Conservation (phyloP, 1,140 invertebrate genomes). For the Cotesia chilonis region DNA sequence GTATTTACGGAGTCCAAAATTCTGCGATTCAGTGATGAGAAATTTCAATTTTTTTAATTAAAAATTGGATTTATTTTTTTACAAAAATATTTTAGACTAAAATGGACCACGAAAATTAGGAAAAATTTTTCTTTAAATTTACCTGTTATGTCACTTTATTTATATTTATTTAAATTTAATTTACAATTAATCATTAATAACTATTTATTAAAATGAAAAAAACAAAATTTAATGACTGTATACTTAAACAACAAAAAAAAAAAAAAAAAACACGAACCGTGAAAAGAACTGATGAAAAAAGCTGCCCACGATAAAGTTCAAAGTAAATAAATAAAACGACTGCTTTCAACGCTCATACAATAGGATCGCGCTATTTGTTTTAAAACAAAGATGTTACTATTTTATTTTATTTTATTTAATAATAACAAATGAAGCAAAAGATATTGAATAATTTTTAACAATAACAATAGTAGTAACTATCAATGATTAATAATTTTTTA, state of each 20-base stretch:
- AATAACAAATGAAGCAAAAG: background rate
- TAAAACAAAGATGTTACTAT: conserved; percentile 14
- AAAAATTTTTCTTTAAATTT: too few species aligned
- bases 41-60: too few species aligned
- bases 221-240: background rate
- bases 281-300: background rate
- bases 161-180: too few species aligned
- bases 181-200: too few species aligned
- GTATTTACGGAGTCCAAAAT: too few species aligned
- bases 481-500: background rate
- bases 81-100: too few species aligned
- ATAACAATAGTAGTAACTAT: conserved; percentile 10
- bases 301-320: background rate
- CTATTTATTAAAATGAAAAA: too few species aligned
- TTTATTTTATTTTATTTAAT: conserved; percentile 11
- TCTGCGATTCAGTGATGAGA: too few species aligned
- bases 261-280: background rate
- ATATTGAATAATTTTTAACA: background rate
- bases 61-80: too few species aligned
- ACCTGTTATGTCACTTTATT: too few species aligned
- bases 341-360: conserved; percentile 13
- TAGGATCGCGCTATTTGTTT: background rate
- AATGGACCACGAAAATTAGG: too few species aligned
- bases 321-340: conserved; percentile 6
- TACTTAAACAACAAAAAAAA: background rate